Percentiles rank a stretch among this genome's conserved stretches.
phyloP scores from a whole-genome alignment of 2,797 vertebrate species.

The Coreius guichenoti region DNA sequence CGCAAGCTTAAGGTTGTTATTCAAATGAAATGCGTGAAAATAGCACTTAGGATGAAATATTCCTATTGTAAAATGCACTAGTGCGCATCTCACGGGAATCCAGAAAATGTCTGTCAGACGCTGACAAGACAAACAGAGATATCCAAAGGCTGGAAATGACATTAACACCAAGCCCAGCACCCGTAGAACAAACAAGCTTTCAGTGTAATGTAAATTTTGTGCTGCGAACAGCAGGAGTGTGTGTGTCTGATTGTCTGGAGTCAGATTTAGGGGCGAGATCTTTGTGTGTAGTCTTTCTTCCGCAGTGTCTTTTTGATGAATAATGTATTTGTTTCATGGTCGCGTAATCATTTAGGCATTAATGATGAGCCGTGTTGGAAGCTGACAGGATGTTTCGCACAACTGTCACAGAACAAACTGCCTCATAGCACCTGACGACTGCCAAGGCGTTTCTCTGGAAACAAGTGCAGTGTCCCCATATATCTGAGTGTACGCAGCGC shows the following conservation, averaged over 20 bases:
- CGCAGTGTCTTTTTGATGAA: conserved; percentile 59
- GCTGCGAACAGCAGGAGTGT: conserved; percentile 40
- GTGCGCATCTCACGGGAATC: neutral
- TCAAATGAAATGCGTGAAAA: conserved; percentile 18
- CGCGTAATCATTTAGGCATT: conserved; percentile 61
- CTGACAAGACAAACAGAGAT: conserved; percentile 23
- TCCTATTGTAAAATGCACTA: neutral
- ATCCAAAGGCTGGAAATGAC: conserved; percentile 39
- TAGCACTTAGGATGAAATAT: neutral
- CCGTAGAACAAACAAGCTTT: conserved; percentile 28
- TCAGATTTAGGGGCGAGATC: conserved; percentile 42
- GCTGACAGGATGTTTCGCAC: conserved; percentile 57
- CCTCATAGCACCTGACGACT: conserved; percentile 40
- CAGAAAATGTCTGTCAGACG: conserved; percentile 10
- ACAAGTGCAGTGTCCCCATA: conserved; percentile 37
- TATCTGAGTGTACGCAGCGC: conserved; percentile 27
- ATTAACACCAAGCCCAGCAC: conserved; percentile 23
- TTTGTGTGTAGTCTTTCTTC: conserved; percentile 48
- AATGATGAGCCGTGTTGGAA: conserved; percentile 57
- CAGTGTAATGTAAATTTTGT: conserved; percentile 31
- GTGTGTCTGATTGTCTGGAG: conserved; percentile 36
- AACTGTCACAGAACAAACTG: conserved; percentile 53
- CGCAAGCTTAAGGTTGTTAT: neutral
- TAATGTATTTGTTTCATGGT: conserved; percentile 63
- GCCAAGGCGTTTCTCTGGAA: conserved; percentile 33